Conservation (phyloP, 2,888 invertebrate genomes). For the Petrolisthes manimaculis region DNA sequence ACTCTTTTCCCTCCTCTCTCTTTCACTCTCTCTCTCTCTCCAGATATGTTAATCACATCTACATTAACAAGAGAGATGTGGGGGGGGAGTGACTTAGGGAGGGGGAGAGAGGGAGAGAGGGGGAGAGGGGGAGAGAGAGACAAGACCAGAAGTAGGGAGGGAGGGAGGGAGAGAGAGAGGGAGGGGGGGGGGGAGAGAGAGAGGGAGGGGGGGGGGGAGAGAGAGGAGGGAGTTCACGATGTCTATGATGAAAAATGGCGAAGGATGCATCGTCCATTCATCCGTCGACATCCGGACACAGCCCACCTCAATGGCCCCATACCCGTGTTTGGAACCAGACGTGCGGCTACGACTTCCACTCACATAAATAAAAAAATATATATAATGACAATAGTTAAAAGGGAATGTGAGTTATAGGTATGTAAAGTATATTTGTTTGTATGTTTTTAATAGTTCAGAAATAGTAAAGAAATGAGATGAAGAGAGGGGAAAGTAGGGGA, state of each 20-base stretch:
- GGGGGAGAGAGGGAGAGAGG: neutral
- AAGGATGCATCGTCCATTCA: conserved; percentile 51
- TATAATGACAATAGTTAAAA: neutral
- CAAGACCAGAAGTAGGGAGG: neutral
- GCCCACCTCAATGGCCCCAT: conserved; percentile 33
- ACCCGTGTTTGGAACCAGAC: neutral
- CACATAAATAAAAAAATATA: neutral
- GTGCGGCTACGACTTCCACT: neutral
- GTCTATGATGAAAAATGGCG: conserved; percentile 50
- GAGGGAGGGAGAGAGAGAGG: neutral
- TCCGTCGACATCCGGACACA: conserved; percentile 37
- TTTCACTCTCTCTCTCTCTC: neutral
- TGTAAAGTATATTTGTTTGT: neutral
- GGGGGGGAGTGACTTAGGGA: too few species aligned
- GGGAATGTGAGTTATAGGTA: neutral
- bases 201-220: neutral
- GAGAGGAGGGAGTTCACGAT: neutral
- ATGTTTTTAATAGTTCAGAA: too few species aligned
- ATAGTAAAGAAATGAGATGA: too few species aligned
- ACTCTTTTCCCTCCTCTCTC: neutral
- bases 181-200: neutral
- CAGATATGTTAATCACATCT: neutral
- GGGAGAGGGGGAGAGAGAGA: neutral
- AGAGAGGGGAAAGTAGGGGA: neutral
- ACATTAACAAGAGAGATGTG: neutral